phyloP scores from a whole-genome alignment of 2,113 vertebrate genomes.

The Chaetodon trifascialis region DNA sequence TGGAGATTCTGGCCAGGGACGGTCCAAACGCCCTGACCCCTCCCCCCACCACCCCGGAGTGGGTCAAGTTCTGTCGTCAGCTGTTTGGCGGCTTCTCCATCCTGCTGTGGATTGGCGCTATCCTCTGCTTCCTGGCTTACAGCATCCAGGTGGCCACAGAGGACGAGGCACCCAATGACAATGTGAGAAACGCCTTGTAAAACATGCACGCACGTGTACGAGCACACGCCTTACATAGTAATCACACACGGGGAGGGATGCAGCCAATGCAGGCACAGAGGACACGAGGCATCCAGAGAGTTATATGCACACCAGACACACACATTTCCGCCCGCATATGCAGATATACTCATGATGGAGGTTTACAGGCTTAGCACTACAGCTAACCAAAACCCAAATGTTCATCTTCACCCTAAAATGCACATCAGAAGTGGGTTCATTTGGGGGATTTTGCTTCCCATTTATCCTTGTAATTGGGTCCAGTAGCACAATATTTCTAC shows the following conservation, averaged over 20 bases:
- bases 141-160: conserved; percentile 91
- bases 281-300: too few relatives aligned
- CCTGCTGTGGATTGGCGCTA: conserved; percentile 92
- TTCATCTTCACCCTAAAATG: too few relatives aligned
- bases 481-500: not conserved
- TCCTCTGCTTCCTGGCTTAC: conserved; percentile 94
- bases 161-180: conserved; percentile 91
- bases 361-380: too few relatives aligned
- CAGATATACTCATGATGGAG: not conserved
- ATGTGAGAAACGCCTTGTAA: conserved; percentile 82
- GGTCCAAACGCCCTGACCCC: conserved; percentile 92
- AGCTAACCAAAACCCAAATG: too few relatives aligned
- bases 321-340: too few relatives aligned
- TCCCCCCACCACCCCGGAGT: conserved; percentile 92
- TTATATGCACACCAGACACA: not conserved
- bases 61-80: conserved; percentile 97
- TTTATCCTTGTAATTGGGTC: too few relatives aligned
- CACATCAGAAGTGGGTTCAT: not conserved
- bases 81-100: conserved; percentile 96
- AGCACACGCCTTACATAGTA: conserved; percentile 7
- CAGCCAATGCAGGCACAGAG: not conserved
- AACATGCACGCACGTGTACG: not conserved
- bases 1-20: conserved; percentile 88
- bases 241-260: conserved; percentile 8
- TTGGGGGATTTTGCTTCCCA: not conserved